These are phyloP conservation scores for Vespertilio murinus DNA, from an alignment of 2,797 vertebrate species.

Conservation along the genomic window DNA sequence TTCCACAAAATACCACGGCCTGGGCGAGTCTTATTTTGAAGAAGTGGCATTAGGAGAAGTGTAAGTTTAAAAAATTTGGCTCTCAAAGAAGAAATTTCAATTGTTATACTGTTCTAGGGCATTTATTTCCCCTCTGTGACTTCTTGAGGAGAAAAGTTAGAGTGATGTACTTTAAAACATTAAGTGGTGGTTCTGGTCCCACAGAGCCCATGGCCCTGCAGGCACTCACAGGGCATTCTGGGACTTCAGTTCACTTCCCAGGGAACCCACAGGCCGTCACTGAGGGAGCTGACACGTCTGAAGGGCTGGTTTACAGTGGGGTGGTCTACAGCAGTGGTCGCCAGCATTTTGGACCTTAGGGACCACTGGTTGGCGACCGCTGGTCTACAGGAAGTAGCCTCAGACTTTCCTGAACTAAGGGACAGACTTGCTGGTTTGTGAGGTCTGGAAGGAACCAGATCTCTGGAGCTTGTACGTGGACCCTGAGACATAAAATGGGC, in stretches of 20 bases:
- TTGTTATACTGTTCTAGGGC: too few species aligned
- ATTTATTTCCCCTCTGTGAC: background rate
- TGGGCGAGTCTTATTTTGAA: too few species aligned
- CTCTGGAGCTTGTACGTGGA: background rate
- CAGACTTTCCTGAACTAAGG: background rate
- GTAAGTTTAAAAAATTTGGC: too few species aligned
- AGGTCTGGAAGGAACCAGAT: background rate
- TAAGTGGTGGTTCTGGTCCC: background rate
- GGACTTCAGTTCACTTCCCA: background rate
- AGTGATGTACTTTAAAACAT: background rate
- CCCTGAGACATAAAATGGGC: background rate
- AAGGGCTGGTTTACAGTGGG: too few species aligned
- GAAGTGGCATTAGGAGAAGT: too few species aligned
- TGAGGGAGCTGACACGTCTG: fast-evolving
- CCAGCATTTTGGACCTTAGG: too few species aligned
- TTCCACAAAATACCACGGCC: too few species aligned
- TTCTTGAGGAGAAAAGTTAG: slow-evolving; percentile 28
- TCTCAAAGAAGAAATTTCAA: too few species aligned
- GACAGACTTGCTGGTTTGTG: background rate
- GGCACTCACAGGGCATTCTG: background rate
- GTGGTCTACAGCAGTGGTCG: too few species aligned
- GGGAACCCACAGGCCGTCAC: background rate
- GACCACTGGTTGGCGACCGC: too few species aligned
- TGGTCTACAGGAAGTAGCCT: background rate
- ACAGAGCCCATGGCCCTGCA: background rate